Percentiles rank a stretch among this genome's conserved stretches.
phyloP scores from a whole-genome alignment of 2,113 vertebrate genomes.

The Gasterosteus aculeatus region DNA sequence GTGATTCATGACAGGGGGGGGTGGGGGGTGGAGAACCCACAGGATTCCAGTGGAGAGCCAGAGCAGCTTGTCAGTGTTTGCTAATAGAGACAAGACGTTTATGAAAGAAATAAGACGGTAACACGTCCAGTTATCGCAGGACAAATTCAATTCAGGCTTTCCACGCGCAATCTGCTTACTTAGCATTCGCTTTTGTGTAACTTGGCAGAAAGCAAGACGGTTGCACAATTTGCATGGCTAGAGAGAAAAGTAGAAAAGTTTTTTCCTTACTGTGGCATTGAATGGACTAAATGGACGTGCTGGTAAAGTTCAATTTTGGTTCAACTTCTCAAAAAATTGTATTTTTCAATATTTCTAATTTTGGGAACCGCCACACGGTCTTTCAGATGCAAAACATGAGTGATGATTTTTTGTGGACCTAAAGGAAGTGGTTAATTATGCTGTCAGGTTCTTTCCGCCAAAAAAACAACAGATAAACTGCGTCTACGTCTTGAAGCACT shows the following conservation, averaged over 20 bases:
- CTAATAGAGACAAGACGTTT: conserved; percentile 50
- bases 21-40: conserved; percentile 2
- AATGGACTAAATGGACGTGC: conserved; percentile 19
- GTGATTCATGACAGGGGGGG: conserved; percentile 25
- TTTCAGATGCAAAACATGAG: conserved; percentile 53
- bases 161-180: conserved; percentile 55
- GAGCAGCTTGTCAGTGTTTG: conserved; percentile 35
- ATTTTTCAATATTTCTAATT: conserved; percentile 20
- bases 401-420: conserved; percentile 59
- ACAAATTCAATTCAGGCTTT: conserved; percentile 41
- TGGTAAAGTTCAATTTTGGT: conserved; percentile 19
- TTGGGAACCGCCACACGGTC: conserved; percentile 1
- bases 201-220: conserved; percentile 53
- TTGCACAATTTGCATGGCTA: conserved; percentile 36
- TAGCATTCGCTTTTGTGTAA: conserved; percentile 57
- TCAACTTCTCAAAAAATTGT: conserved; percentile 3
- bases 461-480: conserved; percentile 48
- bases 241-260: conserved; percentile 14
- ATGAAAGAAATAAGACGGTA: conserved; percentile 43
- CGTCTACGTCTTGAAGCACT: conserved; percentile 48
- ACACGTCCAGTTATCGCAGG: conserved; percentile 44
- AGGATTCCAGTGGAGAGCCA: neutral
- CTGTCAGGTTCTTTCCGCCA: conserved; percentile 56
- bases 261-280: conserved; percentile 10
- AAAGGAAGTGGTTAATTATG: conserved; percentile 69